Conservation (phyloP, 2,113 vertebrate species). For the Peucedramus taeniatus region DNA sequence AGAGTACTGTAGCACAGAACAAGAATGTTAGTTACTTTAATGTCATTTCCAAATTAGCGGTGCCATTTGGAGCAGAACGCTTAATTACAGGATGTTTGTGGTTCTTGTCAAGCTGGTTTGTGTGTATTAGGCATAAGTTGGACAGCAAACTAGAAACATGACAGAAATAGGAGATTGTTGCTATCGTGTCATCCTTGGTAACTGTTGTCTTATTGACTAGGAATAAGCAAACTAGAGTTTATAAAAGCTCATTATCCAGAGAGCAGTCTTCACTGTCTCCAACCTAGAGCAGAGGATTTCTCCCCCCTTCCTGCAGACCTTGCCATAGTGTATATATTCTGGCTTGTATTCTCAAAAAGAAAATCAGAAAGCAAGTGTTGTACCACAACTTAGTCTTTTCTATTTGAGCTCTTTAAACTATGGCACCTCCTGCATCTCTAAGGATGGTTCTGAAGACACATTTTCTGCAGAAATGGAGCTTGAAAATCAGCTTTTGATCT, state of each 20-base stretch:
- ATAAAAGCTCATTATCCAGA: background rate
- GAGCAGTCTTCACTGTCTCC: background rate
- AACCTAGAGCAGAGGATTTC: background rate
- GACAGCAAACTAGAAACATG: background rate
- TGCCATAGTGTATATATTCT: background rate
- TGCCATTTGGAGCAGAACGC: conserved; percentile 30
- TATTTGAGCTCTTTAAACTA: background rate
- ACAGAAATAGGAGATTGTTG: background rate
- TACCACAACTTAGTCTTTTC: background rate
- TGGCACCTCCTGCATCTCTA: background rate
- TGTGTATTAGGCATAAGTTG: background rate
- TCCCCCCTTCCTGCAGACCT: background rate
- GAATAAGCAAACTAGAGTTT: background rate
- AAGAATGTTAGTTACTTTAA: background rate
- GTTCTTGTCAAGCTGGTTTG: conserved; percentile 13
- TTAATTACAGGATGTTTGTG: conserved; percentile 46
- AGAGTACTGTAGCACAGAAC: background rate
- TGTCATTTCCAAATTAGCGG: background rate
- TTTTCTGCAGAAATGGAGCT: background rate
- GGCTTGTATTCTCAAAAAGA: background rate
- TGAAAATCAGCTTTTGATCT: background rate
- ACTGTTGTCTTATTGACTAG: background rate
- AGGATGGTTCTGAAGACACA: background rate
- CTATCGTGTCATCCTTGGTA: background rate
- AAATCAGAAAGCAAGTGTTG: background rate